Percentiles rank a stretch among this genome's conserved stretches.
Evolutionary conservation across 2,113 vertebrate species (phyloP).

Genomic region (Anthoscopus minutus): DNA sequence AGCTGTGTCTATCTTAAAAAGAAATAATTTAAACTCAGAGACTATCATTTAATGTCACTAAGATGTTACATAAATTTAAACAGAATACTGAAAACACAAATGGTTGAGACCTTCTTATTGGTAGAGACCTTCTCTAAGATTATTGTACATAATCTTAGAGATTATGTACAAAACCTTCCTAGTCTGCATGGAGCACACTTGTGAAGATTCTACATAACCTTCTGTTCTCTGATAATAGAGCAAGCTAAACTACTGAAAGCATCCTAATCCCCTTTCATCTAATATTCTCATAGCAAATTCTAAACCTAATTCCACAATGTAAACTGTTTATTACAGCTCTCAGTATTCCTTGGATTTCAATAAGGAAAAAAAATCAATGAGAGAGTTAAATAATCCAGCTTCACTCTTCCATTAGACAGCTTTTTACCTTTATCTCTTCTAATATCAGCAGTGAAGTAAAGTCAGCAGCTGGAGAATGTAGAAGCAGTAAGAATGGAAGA

Average conservation of each 20-base stretch:
- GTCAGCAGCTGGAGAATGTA: background rate
- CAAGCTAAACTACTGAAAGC: background rate
- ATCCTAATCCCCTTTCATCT: background rate
- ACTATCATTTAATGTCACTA: background rate
- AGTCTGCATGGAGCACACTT: background rate
- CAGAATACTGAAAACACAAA: background rate
- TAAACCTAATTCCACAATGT: background rate
- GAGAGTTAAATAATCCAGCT: background rate
- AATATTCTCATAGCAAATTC: background rate
- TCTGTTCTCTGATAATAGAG: background rate
- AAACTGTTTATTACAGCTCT: constrained; percentile 23
- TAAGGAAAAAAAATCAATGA: background rate
- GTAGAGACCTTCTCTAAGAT: no score
- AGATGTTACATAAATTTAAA: background rate
- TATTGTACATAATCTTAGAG: no score
- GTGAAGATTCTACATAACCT: background rate
- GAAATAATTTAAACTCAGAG: background rate
- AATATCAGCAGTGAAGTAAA: background rate
- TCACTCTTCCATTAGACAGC: background rate
- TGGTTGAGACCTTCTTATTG: background rate
- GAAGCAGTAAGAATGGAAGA: background rate
- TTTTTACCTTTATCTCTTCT: background rate
- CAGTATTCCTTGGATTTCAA: constrained; percentile 7
- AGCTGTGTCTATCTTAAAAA: background rate
- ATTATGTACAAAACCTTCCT: background rate